phyloP scores from a whole-genome alignment of 2,113 vertebrate genomes.

The Nyctibius bracteatus region DNA sequence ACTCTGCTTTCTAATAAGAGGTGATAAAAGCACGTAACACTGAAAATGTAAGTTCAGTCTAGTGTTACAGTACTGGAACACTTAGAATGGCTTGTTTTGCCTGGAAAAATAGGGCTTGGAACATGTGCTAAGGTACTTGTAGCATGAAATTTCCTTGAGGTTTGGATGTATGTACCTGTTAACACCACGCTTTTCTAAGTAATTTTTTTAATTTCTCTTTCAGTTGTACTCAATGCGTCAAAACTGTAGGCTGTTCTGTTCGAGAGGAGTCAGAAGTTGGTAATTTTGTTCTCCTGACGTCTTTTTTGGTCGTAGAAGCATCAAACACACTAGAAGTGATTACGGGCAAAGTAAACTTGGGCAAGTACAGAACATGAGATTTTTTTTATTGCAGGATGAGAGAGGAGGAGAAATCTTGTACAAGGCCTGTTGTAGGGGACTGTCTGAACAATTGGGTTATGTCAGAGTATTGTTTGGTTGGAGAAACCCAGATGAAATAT shows the following conservation, averaged over 20 bases:
- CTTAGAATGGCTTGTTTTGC: background rate
- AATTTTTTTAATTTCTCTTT: background rate
- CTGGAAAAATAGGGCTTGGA: background rate
- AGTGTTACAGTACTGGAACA: background rate
- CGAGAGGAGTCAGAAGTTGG: background rate
- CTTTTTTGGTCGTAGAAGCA: background rate
- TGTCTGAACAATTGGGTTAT: background rate
- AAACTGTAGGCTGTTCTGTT: background rate
- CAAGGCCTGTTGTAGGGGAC: background rate
- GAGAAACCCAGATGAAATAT: background rate
- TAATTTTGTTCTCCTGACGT: background rate
- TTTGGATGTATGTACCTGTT: background rate
- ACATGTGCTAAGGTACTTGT: no score
- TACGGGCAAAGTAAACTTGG: background rate
- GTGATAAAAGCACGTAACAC: rapidly evolving
- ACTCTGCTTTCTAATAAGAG: rapidly evolving
- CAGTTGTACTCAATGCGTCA: background rate
- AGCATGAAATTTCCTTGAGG: background rate
- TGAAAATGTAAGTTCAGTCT: background rate
- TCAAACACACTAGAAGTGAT: background rate
- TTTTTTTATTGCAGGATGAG: background rate
- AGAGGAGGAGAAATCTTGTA: background rate
- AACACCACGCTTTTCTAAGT: rapidly evolving
- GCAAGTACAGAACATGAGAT: background rate
- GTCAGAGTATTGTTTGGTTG: background rate